Evolutionary conservation across 2,797 vertebrate species (phyloP).

Genomic region (Chromobotia macracanthus): DNA sequence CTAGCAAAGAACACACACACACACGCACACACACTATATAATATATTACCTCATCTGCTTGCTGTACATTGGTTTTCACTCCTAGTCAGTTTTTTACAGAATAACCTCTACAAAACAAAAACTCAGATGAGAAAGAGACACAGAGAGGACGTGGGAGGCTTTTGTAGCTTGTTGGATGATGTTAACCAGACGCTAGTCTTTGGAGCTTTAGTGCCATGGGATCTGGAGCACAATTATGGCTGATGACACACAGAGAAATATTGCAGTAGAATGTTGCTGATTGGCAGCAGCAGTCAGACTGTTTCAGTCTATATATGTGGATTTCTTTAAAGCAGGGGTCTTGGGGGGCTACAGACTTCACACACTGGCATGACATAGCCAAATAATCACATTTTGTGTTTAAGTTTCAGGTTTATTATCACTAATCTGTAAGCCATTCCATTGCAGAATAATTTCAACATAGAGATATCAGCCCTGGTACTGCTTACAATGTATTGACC

Average conservation of each 20-base stretch:
- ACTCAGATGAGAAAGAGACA: background rate
- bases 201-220: constrained; percentile 28
- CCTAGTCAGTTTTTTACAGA: background rate
- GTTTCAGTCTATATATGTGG: constrained; percentile 3
- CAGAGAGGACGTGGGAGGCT: background rate
- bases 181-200: constrained; percentile 19
- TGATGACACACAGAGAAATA: constrained; percentile 55
- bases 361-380: background rate
- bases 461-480: background rate
- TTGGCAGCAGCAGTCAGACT: constrained; percentile 29
- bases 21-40: too few relatives aligned
- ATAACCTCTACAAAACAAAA: background rate
- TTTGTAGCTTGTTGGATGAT: constrained; percentile 30
- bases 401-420: constrained; percentile 11
- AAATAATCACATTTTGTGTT: constrained; percentile 15
- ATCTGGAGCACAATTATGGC: constrained; percentile 28
- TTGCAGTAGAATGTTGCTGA: constrained; percentile 31
- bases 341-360: too few relatives aligned
- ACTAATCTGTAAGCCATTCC: constrained; percentile 25
- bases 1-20: background rate
- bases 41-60: constrained; percentile 9
- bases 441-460: constrained; percentile 11
- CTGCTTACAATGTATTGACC: background rate
- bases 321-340: background rate
- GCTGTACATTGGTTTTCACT: background rate